A percentile compares a stretch with the other conserved stretches of the same genome.
phyloP scores from a whole-genome alignment of 2,888 invertebrate species.

The Athalia rosae region DNA sequence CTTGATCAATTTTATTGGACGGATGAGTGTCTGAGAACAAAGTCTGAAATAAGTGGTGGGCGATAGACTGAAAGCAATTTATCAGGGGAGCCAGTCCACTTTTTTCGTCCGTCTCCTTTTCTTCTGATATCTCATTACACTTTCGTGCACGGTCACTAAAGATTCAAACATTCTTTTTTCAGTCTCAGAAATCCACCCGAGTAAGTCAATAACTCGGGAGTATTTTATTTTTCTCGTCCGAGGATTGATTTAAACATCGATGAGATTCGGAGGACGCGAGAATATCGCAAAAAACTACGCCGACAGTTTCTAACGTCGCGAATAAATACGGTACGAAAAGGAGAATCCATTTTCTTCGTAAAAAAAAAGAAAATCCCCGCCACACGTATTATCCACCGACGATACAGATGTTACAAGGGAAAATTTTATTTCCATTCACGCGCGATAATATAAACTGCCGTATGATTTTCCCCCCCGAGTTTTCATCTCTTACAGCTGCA shows the following conservation, averaged over 20 bases:
- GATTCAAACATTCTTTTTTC: neutral
- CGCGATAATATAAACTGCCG: neutral
- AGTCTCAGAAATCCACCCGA: neutral
- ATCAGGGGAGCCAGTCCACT: conserved; percentile 13
- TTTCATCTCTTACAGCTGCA: too few species aligned
- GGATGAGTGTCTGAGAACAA: conserved; percentile 3
- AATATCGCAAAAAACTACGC: neutral
- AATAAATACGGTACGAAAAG: neutral
- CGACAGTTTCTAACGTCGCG: neutral
- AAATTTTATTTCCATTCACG: neutral
- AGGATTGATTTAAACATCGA: conserved; percentile 19
- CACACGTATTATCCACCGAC: too few species aligned
- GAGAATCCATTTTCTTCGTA: neutral
- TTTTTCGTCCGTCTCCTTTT: conserved; percentile 21
- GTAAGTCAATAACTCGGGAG: conserved; percentile 4
- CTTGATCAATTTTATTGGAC: conserved; percentile 19
- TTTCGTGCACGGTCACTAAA: neutral
- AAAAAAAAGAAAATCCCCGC: too few species aligned
- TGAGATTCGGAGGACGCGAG: neutral
- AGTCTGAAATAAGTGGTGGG: conserved; percentile 18
- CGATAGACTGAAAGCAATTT: conserved; percentile 25
- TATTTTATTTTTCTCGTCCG: conserved; percentile 3
- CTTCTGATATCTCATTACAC: neutral
- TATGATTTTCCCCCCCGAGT: neutral
- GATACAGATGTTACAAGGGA: too few species aligned